These are phyloP conservation scores for Aricia agestis DNA, from an alignment of 1,140 invertebrate genomes.

Conservation along the genomic window DNA sequence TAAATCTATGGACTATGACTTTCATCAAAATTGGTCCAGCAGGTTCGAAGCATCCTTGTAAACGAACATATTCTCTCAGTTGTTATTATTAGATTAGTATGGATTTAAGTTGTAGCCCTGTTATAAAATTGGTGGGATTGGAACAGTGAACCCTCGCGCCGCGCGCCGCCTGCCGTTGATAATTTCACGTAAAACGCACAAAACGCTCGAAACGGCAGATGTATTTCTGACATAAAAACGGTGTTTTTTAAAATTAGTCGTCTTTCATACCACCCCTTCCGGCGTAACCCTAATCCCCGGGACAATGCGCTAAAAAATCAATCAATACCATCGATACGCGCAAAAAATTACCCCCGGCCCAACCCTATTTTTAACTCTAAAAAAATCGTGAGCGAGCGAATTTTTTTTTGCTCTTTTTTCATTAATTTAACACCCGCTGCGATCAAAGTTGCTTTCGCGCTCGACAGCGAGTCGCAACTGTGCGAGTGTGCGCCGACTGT, in stretches of 20 bases:
- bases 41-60: too few relatives aligned
- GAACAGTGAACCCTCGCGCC: too few relatives aligned
- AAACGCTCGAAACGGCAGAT: conserved; percentile 1
- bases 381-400: conserved; percentile 5
- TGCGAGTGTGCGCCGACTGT: not conserved
- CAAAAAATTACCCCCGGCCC: conserved; percentile 5
- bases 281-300: conserved; percentile 11
- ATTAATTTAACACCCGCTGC: not conserved
- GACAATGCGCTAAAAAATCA: conserved; percentile 8
- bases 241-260: conserved; percentile 8
- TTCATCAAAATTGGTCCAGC: too few relatives aligned
- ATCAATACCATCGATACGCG: conserved; percentile 11
- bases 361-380: conserved; percentile 14
- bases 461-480: not conserved
- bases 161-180: not conserved
- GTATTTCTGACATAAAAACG: not conserved
- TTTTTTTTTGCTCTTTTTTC: conserved; percentile 13
- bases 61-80: too few relatives aligned
- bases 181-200: conserved; percentile 6
- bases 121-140: too few relatives aligned
- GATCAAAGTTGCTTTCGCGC: not conserved
- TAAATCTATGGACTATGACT: too few relatives aligned
- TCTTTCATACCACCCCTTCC: conserved; percentile 15
- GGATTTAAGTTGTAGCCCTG: too few relatives aligned
- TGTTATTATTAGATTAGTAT: too few relatives aligned